phyloP scores from a whole-genome alignment of 2,888 invertebrate genomes.

The Yponomeuta sedellus region DNA sequence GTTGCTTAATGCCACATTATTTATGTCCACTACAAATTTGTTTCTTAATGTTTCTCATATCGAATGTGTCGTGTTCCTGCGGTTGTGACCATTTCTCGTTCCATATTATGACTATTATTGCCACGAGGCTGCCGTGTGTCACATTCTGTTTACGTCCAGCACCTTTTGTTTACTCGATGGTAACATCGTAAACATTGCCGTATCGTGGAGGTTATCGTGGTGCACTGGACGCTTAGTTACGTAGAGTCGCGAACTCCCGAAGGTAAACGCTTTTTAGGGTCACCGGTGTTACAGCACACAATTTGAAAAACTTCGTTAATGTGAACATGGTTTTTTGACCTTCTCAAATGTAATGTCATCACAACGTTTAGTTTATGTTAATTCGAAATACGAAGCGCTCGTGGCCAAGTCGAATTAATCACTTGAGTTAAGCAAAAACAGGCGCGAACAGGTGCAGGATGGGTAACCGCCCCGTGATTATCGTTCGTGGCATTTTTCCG shows the following conservation, averaged over 20 bases:
- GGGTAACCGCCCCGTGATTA: too few relatives aligned
- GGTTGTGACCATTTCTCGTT: background rate
- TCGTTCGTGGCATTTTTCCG: too few relatives aligned
- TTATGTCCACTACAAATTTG: background rate
- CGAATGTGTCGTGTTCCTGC: background rate
- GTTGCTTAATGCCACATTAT: background rate
- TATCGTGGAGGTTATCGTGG: constrained; percentile 12
- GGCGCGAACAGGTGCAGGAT: too few relatives aligned
- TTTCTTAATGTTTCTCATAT: background rate
- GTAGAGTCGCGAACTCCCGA: background rate
- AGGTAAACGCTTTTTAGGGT: background rate
- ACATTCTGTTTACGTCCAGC: constrained; percentile 4
- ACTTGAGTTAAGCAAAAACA: too few relatives aligned
- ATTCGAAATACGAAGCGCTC: too few relatives aligned
- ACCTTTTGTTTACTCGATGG: constrained; percentile 6
- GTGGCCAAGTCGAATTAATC: too few relatives aligned
- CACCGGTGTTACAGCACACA: background rate
- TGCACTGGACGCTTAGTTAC: background rate
- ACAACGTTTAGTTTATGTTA: too few relatives aligned
- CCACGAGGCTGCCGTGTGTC: background rate
- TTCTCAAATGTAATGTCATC: too few relatives aligned
- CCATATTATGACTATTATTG: background rate
- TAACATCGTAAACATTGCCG: constrained; percentile 6
- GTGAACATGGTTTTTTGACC: too few relatives aligned
- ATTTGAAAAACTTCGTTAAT: background rate